Conservation (phyloP, 2,797 vertebrate species). For the Phrynocephalus forsythii region DNA sequence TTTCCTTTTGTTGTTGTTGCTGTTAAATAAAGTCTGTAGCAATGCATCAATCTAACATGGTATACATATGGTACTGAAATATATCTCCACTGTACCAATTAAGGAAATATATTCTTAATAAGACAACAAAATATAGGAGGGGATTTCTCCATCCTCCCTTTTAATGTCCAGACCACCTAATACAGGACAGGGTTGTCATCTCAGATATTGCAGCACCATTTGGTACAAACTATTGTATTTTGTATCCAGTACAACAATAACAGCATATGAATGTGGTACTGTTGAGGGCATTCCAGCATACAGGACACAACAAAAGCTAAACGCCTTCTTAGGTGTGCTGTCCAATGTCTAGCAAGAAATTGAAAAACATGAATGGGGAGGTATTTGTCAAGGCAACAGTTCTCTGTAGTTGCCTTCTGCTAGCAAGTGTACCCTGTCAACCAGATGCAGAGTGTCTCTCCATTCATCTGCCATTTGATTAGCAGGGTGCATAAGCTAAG, state of each 20-base stretch:
- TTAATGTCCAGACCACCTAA: too few species aligned
- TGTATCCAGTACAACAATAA: slow-evolving; percentile 1
- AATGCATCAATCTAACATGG: too few species aligned
- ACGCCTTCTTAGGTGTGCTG: neutral
- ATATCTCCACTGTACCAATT: too few species aligned
- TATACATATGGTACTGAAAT: too few species aligned
- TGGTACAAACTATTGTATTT: neutral
- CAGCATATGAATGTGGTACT: neutral
- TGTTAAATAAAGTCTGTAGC: too few species aligned
- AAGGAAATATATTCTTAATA: too few species aligned
- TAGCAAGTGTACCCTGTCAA: neutral
- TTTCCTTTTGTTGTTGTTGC: too few species aligned
- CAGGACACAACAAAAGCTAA: neutral
- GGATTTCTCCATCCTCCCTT: too few species aligned
- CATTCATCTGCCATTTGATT: slow-evolving; percentile 7
- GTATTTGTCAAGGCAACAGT: neutral
- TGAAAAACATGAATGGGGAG: neutral
- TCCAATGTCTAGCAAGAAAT: neutral
- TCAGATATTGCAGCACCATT: too few species aligned
- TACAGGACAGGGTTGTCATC: too few species aligned
- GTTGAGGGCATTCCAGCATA: neutral
- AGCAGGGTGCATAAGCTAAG: slow-evolving; percentile 21
- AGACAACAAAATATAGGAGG: too few species aligned
- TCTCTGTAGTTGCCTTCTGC: neutral
- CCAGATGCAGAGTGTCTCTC: neutral